These are phyloP conservation scores for Todiramphus saurophagus DNA, from an alignment of 2,113 vertebrate species.

Conservation along the genomic window DNA sequence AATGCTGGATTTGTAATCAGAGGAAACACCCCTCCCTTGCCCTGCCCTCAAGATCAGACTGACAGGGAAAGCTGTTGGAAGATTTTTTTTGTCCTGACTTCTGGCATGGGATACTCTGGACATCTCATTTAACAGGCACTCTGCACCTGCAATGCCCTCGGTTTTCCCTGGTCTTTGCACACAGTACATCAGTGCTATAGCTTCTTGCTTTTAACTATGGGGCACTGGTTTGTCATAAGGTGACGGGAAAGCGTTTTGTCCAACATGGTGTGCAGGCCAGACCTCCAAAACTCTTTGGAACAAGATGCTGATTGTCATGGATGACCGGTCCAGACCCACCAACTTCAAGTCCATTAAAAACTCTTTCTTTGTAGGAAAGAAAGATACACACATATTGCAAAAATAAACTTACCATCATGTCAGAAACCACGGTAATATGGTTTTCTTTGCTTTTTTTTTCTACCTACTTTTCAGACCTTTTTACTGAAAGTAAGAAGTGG, in stretches of 20 bases:
- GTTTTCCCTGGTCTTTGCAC: background rate
- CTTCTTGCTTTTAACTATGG: background rate
- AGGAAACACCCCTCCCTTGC: background rate
- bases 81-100: background rate
- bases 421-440: background rate
- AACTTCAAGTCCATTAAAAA: background rate
- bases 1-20: background rate
- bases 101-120: background rate
- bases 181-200: rapidly evolving
- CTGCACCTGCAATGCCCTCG: background rate
- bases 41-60: background rate
- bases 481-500: background rate
- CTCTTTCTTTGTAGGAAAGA: background rate
- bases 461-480: background rate
- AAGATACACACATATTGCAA: background rate
- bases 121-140: background rate
- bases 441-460: background rate
- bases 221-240: background rate
- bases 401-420: background rate
- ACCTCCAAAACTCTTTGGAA: background rate
- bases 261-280: background rate
- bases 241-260: background rate
- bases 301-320: background rate
- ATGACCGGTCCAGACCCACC: background rate
- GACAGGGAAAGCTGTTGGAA: background rate